Base-by-base conservation (phyloP, 2,797 vertebrate species). In the Sebastes kiyomatsui region DNA sequence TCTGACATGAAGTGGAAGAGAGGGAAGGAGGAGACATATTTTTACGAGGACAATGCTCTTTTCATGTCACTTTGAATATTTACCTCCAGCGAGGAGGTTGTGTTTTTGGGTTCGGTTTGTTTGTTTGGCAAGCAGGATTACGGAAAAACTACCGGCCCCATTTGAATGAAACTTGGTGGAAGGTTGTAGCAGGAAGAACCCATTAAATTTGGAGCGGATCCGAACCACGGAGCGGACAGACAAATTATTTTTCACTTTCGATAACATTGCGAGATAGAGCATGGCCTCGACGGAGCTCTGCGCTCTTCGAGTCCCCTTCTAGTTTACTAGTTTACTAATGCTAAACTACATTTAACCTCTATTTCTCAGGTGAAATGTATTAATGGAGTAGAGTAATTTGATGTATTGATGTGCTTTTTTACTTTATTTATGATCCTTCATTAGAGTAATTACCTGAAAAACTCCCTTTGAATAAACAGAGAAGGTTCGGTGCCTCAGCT, bases 1-100 rank as follows among this genome's bases (percentile, higher is more conserved):
- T 22, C 70, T 74, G 73, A 84, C 80, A 79, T 74, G 58, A 82
- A 75, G 60, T 56, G 74, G 58, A 81, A 52, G 46, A 70, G 70
- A 72, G 30, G 35, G 65, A 79, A 46, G 35, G 28, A 80, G 64
- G 67, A 27, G 42, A 22, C 4, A 33, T 20, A 16, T 46, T 55
- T 67, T 18, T 30, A 2, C 13, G 4, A 67, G 27, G 1, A 42
- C 32, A n/a, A 18, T 59, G 38, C 16, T 46, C 12, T 69, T 49
- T 64, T 79, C 25, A 61, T 56, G 22, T 46, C 28, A 60, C 4
- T 62, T 25, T n/a, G 3, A 77, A 16, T 70, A 32, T 80, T 27
- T 59, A 7, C 35, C 22, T 18, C 8, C 2, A 22, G 14, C 13
- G 1, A 27, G 35, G 62, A 11, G 8, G 35, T 66, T 27, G 0